Conservation (phyloP, 1,140 invertebrate species). For the Drosophila jambulina region DNA sequence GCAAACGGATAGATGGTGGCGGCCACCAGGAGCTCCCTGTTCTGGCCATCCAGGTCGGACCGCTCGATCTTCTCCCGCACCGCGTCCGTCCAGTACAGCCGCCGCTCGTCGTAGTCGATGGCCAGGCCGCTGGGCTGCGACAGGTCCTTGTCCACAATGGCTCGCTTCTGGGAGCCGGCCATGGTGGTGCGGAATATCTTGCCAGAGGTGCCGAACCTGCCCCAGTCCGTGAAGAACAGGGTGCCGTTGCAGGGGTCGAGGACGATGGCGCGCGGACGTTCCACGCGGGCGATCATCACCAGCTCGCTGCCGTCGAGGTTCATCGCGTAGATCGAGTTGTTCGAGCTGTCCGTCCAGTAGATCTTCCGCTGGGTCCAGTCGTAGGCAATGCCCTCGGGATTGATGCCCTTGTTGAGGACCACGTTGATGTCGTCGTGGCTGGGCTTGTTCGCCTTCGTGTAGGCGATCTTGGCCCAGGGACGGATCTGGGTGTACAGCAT, state of each 20-base stretch:
- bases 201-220: slow-evolving; percentile 95
- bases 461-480: slow-evolving; percentile 95
- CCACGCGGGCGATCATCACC: slow-evolving; percentile 96
- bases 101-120: slow-evolving; percentile 97
- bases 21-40: slow-evolving; percentile 91
- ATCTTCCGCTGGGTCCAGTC: slow-evolving; percentile 99
- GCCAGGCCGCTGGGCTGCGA: slow-evolving; percentile 98
- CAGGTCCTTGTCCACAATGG: slow-evolving; percentile 95
- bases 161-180: slow-evolving; percentile 96
- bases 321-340: slow-evolving; percentile 97
- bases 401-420: slow-evolving; percentile 93
- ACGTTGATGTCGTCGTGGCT: slow-evolving; percentile 88
- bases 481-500: slow-evolving; percentile 96
- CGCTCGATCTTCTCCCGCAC: slow-evolving; percentile 98
- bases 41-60: slow-evolving; percentile 94
- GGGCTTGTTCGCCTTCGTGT: slow-evolving; percentile 90
- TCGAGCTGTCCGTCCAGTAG: slow-evolving; percentile 98
- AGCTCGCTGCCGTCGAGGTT: slow-evolving; percentile 95
- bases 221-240: slow-evolving; percentile 97
- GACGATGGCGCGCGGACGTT: slow-evolving; percentile 97
- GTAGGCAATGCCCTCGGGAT: slow-evolving; percentile 97
- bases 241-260: slow-evolving; percentile 98
- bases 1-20: slow-evolving; percentile 98
- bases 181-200: slow-evolving; percentile 98
- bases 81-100: slow-evolving; percentile 99